Evolutionary conservation across 1,140 invertebrate species (phyloP), one percentile per base, ranked within the genome.

Genomic region (Vanessa atalanta): DNA sequence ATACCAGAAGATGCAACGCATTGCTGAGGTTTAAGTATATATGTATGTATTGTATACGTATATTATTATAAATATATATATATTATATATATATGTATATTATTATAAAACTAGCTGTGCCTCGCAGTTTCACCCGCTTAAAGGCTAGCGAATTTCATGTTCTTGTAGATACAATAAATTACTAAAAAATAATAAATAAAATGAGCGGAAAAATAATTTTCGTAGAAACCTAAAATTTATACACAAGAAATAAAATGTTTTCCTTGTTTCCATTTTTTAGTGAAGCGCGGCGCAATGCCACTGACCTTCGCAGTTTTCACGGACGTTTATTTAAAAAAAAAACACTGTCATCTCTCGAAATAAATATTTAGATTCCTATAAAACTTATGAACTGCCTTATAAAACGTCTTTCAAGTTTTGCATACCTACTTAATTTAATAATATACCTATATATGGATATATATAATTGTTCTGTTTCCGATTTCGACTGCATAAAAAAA

Each of bases 311-410:
- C 61, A 75, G 70, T 81, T 81, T 80, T 76, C 77, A 82, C 73
- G 72, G 79, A 75, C 75, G 69, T 75, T 77, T 71, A 72, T 65
- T 75, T 76, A 66, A 76, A 75, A 76, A 43, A 43, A 65, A 79
- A 76, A 73, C 67, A 65, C 26, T 79, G 73, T 81, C 81, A 80
- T 79, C 75, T 79, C 79, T 78, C 67, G 70, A 78, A 81, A 83
- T 83, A 83, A 76, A 67, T 61, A 37, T 61, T 57, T 61, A 37
- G 23, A 31, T 61, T 26, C 15, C 57, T 61, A 15, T 61, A 61
- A 37, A 3, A 60, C 4, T 60, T 31, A 60, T 60, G 23, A 26
- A 26, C 26, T 31, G 23, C 20, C 57, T 31, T 60, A 31, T 60
- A n/a, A 60, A 12, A 60, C 26, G 57, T 14, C 23, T 31, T 60